Conservation (phyloP, 2,888 invertebrate genomes). For the Meliscaeva auricollis region DNA sequence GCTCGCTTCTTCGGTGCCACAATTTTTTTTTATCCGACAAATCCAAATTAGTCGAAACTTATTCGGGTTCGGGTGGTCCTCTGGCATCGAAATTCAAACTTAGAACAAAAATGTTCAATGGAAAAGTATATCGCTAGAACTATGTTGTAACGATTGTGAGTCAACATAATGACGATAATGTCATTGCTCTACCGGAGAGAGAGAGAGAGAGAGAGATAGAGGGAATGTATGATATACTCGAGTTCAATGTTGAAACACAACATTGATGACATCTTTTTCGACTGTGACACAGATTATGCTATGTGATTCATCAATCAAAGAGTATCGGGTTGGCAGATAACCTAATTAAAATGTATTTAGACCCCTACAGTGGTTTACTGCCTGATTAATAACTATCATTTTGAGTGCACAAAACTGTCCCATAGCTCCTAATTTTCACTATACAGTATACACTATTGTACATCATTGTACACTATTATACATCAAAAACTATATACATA, state of each 20-base stretch:
- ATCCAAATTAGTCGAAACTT: too few relatives aligned
- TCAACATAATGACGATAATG: conserved; percentile 22
- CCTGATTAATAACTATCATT: conserved; percentile 22
- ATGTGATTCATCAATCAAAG: conserved; percentile 53
- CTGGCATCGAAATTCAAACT: too few relatives aligned
- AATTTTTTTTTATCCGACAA: neutral
- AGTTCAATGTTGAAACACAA: conserved; percentile 14
- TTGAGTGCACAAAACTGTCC: neutral
- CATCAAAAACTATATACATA: too few relatives aligned
- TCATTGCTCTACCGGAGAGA: neutral
- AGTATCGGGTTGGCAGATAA: conserved; percentile 43
- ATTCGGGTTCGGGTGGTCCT: too few relatives aligned
- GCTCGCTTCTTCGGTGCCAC: neutral
- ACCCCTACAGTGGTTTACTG: neutral
- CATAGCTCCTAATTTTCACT: neutral
- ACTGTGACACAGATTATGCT: conserved; percentile 2
- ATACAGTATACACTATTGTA: neutral
- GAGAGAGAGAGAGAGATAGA: too few relatives aligned
- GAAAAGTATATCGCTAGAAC: conserved; percentile 21
- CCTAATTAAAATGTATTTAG: conserved; percentile 48
- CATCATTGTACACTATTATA: too few relatives aligned
- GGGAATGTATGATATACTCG: too few relatives aligned
- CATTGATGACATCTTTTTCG: neutral
- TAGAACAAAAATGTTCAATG: too few relatives aligned
- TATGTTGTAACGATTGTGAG: conserved; percentile 48